Base-by-base conservation (phyloP, 2,888 invertebrate species). In the Cordilura impudica region DNA sequence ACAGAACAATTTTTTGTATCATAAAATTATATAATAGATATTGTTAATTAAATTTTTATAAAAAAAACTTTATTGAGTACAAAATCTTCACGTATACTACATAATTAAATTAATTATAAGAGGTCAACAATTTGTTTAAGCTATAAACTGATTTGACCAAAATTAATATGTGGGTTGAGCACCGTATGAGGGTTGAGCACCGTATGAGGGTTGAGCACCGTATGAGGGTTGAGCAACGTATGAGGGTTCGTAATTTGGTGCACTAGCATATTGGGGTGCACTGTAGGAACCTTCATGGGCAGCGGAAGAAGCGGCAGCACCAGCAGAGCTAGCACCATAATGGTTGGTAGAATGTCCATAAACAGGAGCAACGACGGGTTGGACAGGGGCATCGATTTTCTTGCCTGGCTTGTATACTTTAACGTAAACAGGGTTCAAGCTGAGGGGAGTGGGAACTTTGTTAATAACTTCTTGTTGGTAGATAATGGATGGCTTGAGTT, bases 381-480 rank as follows among this genome's bases (percentile, higher is more conserved):
- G 84, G 58, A 85, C 51, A 0, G 86, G 86, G 10, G 85, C 84
- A 73, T 87, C 85, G 43, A 87, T 85, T 72, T 87, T 86, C 84
- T 88, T 88, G 85, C 88, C 89, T 21, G 89, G 88, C 78, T 89
- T 88, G 84, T 88, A 88, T 63, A 89, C 89, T 82, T 89, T 88
- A 1, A 89, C 89, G 83, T 89, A 89, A 75, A 89, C 89, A 45
- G 89, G 89, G 58, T 88, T 88, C 19, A 89, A 84, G 82, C 86
- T 88, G 39, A 89, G 83, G 7, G 89, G 88, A 12, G 88, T 84
- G 35, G 89, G 89, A 77, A 88, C 87, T 81, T 87, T 86, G 83
- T 88, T 88, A 83, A 89, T 88, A 39, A 89, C 86, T 82, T 89
- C 88, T 81, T 89, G 89, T 78, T 88, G 89, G 58, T 86, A 87